phyloP scores from a whole-genome alignment of 2,888 invertebrate species.

The Callimorpha dominula region DNA sequence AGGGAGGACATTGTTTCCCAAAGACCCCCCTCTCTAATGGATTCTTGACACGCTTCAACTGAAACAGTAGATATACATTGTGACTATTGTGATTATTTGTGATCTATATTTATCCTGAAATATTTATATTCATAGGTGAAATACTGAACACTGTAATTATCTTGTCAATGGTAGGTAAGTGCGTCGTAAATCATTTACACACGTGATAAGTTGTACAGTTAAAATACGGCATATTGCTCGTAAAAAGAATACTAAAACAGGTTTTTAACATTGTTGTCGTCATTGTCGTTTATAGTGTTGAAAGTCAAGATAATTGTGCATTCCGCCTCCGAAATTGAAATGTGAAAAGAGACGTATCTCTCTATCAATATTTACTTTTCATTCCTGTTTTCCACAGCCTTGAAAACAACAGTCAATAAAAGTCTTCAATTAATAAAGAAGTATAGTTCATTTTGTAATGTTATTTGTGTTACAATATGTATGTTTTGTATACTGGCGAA shows the following conservation, averaged over 20 bases:
- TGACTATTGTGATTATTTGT: slow-evolving; percentile 47
- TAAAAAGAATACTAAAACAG: slow-evolving; percentile 3
- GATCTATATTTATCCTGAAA: slow-evolving; percentile 33
- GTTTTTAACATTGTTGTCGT: slow-evolving; percentile 4
- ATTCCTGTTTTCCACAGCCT: neutral
- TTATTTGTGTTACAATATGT: neutral
- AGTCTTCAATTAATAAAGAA: neutral
- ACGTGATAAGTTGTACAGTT: slow-evolving; percentile 8
- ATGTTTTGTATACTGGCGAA: neutral
- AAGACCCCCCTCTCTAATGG: slow-evolving; percentile 55
- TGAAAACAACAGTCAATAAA: neutral
- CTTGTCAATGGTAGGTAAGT: slow-evolving; percentile 34
- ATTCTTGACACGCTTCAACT: slow-evolving; percentile 51
- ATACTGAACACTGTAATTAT: slow-evolving; percentile 36
- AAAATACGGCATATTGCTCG: neutral
- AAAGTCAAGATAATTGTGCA: slow-evolving; percentile 2
- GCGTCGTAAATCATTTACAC: slow-evolving; percentile 38
- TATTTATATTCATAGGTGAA: slow-evolving; percentile 35
- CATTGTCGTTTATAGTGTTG: slow-evolving; percentile 4
- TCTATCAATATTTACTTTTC: neutral
- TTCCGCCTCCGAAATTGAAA: neutral
- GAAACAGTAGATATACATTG: slow-evolving; percentile 40
- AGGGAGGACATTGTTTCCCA: slow-evolving; percentile 33
- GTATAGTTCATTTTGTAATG: neutral
- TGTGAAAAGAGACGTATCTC: neutral